phyloP scores from a whole-genome alignment of 64 coral and sea anemone genomes.

The Hydrozoanthus tunicans region DNA sequence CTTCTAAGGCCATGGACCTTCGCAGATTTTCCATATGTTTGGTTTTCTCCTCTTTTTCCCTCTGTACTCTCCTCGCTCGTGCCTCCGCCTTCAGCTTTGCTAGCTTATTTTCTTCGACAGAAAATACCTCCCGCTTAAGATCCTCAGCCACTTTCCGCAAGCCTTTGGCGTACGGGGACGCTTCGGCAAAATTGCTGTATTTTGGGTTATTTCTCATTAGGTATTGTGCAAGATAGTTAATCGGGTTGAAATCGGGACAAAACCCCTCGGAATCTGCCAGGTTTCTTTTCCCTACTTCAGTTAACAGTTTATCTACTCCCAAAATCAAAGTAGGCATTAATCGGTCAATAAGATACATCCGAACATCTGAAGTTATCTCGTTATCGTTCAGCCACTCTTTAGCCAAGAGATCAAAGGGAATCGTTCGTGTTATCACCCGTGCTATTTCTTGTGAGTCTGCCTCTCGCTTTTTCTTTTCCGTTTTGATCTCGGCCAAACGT shows the following conservation, averaged over 20 bases:
- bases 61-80: slow-evolving; percentile 58
- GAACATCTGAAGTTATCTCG: slow-evolving; percentile 78
- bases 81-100: slow-evolving; percentile 86
- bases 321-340: slow-evolving; percentile 91
- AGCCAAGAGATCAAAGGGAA: slow-evolving; percentile 91
- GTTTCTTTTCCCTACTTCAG: slow-evolving; percentile 77
- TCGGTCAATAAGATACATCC: slow-evolving; percentile 91
- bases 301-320: slow-evolving; percentile 93
- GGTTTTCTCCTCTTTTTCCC: slow-evolving; percentile 73
- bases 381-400: slow-evolving; percentile 96
- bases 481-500: slow-evolving; percentile 70
- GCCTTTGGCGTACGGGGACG: slow-evolving; percentile 94
- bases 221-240: slow-evolving; percentile 93
- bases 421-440: slow-evolving; percentile 67
- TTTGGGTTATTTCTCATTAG: slow-evolving; percentile 97
- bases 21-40: slow-evolving; percentile 69
- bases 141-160: slow-evolving; percentile 88
- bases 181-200: slow-evolving; percentile 92
- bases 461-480: slow-evolving; percentile 78
- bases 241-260: slow-evolving; percentile 93
- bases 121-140: slow-evolving; percentile 89
- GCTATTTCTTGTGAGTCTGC: slow-evolving; percentile 75
- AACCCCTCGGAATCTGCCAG: slow-evolving; percentile 76
- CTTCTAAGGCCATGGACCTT: slow-evolving; percentile 79
- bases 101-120: slow-evolving; percentile 85